Evolutionary conservation across 2,888 invertebrate genomes (phyloP), one percentile per base, ranked within the genome.

Genomic region (Cheilosia grossa): DNA sequence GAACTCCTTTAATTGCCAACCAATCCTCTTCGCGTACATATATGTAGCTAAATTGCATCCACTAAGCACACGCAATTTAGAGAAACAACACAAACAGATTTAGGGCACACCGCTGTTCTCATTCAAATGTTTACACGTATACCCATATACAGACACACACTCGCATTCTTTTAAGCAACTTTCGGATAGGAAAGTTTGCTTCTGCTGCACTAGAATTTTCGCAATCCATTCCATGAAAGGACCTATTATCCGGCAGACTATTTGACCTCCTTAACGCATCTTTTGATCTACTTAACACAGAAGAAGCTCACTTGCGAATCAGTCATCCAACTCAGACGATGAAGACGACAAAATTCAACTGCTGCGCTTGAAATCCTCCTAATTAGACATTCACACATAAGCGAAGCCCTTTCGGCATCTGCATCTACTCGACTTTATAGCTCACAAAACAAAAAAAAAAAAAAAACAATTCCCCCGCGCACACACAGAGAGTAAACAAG

Each of bases 181-280:
- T 49, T n/a, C 27, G 53, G 19, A 44, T 59, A 17, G 42, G n/a
- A 40, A 53, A 53, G 56, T 21, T 7, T 49, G n/a, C 21, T 15
- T 33, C 40, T 58, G 30, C 40, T 19, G 30, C 21, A 75, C 13
- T 51, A 40, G 7, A 5, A 17, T 17, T 47, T 21, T 37, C 42
- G 21, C 27, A 37, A 4, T 9, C 3, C 44, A 30, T 24, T 13
- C 67, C 33, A 15, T 24, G 21, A 75, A 51, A 44, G 47, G 44
- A 19, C 33, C 37, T 40, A 49, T 30, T 51, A 63, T 44, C 49
- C 51, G 17, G 51, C 72, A 80, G 73, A 80, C 80, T 61, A 67
- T 80, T 73, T 67, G 73, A 73, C 80, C 72, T 80, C 73, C 66
- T 61, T 79, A 59, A 66, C 51, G 66, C 66, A 61, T 80, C 61